phyloP scores from a whole-genome alignment of 2,888 invertebrate genomes.

The Tetragonula carbonaria region DNA sequence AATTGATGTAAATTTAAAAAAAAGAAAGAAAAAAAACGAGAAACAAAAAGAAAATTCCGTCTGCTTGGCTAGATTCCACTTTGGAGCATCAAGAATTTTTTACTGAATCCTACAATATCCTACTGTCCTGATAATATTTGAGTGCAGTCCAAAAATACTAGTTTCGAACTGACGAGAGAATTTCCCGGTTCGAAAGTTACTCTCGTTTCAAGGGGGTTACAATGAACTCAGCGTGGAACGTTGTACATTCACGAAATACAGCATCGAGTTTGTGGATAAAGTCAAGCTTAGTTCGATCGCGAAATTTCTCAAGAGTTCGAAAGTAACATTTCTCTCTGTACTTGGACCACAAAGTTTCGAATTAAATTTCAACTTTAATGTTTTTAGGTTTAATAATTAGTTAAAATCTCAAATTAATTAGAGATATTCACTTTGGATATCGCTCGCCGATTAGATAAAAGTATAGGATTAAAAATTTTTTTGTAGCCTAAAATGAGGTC shows the following conservation, averaged over 20 bases:
- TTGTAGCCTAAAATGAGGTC: not conserved
- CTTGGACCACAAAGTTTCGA: not conserved
- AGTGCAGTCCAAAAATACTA: not conserved
- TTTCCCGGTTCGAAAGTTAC: not conserved
- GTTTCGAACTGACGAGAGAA: not conserved
- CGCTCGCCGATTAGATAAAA: not conserved
- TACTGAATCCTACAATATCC: not conserved
- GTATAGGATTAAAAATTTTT: not conserved
- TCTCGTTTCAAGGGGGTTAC: not conserved
- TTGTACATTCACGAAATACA: not conserved
- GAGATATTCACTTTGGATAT: not conserved
- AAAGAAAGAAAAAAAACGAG: not conserved
- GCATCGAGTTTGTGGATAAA: not conserved
- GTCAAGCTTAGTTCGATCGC: not conserved
- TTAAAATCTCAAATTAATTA: not conserved
- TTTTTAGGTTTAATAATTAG: not conserved
- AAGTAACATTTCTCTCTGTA: not conserved
- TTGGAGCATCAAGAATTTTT: not conserved
- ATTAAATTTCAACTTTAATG: not conserved
- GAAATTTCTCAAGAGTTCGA: not conserved
- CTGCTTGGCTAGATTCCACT: not conserved
- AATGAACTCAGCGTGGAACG: not conserved
- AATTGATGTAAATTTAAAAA: not conserved
- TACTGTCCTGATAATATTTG: not conserved
- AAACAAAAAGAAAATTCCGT: not conserved